Evolutionary conservation across 2,797 vertebrate species (phyloP).

Genomic region (Callimico goeldii): DNA sequence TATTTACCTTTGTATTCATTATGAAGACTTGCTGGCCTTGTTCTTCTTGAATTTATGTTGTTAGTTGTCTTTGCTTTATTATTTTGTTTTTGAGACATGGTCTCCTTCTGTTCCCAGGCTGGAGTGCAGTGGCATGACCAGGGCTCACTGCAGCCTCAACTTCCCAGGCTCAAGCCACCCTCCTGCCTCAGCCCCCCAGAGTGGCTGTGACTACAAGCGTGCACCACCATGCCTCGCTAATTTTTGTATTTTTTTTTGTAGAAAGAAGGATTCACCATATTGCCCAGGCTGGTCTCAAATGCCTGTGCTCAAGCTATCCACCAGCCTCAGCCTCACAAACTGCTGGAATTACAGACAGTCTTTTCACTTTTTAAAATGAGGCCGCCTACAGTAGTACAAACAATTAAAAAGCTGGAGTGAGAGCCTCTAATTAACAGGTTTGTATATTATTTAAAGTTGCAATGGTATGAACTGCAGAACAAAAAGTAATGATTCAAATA

Average conservation of each 20-base stretch:
- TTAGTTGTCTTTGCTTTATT: not conserved
- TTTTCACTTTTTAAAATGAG: not conserved
- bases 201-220: not conserved
- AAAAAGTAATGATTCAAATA: slow-evolving; percentile 17
- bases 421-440: not conserved
- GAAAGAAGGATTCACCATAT: not conserved
- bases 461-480: not conserved
- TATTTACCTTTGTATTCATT: not conserved
- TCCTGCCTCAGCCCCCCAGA: not conserved
- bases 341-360: not conserved
- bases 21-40: not conserved
- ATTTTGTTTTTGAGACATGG: not conserved
- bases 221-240: not conserved
- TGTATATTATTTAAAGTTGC: slow-evolving; percentile 20
- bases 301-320: not conserved
- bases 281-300: not conserved
- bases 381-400: not conserved
- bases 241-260: not conserved
- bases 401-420: not conserved
- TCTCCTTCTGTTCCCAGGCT: not conserved
- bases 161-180: not conserved
- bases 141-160: not conserved
- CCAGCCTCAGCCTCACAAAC: not conserved
- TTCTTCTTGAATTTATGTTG: not conserved
- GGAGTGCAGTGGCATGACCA: not conserved